Evolutionary conservation across 1,140 invertebrate genomes (phyloP).

Genomic region (Cecropterus lyciades): DNA sequence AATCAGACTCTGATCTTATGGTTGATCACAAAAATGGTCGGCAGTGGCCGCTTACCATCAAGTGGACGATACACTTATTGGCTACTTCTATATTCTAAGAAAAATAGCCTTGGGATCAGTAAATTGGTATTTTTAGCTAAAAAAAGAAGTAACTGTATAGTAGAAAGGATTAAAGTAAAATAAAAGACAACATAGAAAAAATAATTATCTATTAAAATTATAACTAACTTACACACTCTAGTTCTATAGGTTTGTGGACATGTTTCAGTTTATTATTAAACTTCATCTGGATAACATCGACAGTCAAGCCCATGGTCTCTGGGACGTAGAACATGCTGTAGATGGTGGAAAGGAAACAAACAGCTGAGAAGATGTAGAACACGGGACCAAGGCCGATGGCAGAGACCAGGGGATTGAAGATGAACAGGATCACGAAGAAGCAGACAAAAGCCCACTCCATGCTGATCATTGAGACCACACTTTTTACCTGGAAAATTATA

Average conservation of each 20-base stretch:
- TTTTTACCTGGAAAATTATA: slow-evolving; percentile 51
- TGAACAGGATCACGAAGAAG: slow-evolving; percentile 51
- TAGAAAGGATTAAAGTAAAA: too few relatives aligned
- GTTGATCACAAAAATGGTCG: too few relatives aligned
- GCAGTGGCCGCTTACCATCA: too few relatives aligned
- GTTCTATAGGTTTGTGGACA: neutral
- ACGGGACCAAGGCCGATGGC: slow-evolving; percentile 80
- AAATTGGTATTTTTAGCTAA: too few relatives aligned
- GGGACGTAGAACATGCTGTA: slow-evolving; percentile 86
- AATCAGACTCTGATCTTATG: too few relatives aligned
- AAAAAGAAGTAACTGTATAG: too few relatives aligned
- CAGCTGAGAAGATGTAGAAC: slow-evolving; percentile 79
- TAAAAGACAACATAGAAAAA: neutral
- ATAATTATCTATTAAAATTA: neutral
- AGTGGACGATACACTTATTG: too few relatives aligned
- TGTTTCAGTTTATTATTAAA: neutral
- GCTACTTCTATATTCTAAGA: too few relatives aligned
- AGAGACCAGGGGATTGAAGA: slow-evolving; percentile 66
- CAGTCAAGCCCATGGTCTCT: slow-evolving; percentile 87
- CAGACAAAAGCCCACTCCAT: slow-evolving; percentile 55
- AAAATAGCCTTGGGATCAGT: too few relatives aligned
- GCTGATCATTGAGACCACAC: slow-evolving; percentile 48
- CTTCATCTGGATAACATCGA: slow-evolving; percentile 84
- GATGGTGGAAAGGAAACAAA: slow-evolving; percentile 70
- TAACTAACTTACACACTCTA: neutral